Evolutionary conservation across 2,888 invertebrate species (phyloP), one percentile per base, ranked within the genome.

Genomic region (Notocelia uddmanniana): DNA sequence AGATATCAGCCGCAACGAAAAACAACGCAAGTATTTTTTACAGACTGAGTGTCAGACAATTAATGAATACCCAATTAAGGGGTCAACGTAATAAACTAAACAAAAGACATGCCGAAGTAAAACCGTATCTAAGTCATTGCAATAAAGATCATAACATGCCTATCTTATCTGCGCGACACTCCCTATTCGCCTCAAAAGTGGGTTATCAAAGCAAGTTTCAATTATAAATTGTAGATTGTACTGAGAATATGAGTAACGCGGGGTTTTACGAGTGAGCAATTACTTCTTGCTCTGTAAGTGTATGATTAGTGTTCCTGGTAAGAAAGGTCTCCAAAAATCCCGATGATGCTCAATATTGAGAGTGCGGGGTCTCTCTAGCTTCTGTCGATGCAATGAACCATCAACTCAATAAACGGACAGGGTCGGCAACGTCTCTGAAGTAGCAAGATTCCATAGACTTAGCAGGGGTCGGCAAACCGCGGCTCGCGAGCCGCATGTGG

Each of bases 131-230:
- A 21, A 37, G 37, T n/a, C 55, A 34, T 62, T 48, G 48, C 19
- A 57, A 67, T 57, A 68, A 55, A 59, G 60, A 54, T 45, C 59
- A 52, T 31, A 8, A 31, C 31, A 45, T 18, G 15, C 26, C 18
- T 60, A 67, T 73, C 69, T 69, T 73, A 73, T 73, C 73, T 67
- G 66, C 45, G 64, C 64, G 59, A 63, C 60, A 73, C 66, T 60
- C 48, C 69, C 31, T 48, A 57, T 69, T 55, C 60, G 66, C 48
- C 45, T 62, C 45, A 23, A 62, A 72, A 72, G 55, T 72, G 55
- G 72, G 72, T 72, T 72, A 72, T 72, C 72, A 72, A 67, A 67
- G 71, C 71, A 55, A 69, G 69, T 70, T 72, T 72, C 72, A 72
- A 68, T 72, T 72, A 68, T 69, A 60, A 50, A 57, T 60, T 59